A percentile compares a stretch with the other conserved stretches of the same genome.
Conservation (phyloP, 1,140 invertebrate species). For the Sitophilus oryzae region DNA sequence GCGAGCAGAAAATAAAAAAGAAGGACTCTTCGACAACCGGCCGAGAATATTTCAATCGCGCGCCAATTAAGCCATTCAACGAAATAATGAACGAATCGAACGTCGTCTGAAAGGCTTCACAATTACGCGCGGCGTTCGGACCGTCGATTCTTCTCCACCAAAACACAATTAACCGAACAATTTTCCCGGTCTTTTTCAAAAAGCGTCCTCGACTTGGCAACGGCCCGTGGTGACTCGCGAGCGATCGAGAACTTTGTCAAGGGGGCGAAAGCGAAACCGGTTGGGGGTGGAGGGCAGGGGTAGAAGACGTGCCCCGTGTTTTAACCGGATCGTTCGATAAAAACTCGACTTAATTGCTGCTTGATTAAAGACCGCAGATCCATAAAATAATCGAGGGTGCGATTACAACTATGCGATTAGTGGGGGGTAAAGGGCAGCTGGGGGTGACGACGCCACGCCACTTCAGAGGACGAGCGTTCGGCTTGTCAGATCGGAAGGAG, state of each 20-base stretch:
- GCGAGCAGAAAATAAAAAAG: no score
- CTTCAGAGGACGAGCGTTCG: conserved; percentile 31
- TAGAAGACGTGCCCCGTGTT: conserved; percentile 22
- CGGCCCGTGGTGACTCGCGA: conserved; percentile 11
- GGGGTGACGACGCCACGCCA: conserved; percentile 6
- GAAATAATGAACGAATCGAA: conserved; percentile 18
- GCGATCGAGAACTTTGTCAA: neutral
- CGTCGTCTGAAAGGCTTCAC: neutral
- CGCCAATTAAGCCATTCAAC: conserved; percentile 2
- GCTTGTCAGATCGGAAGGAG: conserved; percentile 26
- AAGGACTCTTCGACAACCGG: no score
- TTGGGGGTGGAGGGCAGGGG: conserved; percentile 7
- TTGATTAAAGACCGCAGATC: conserved; percentile 31
- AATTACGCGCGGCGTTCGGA: conserved; percentile 7
- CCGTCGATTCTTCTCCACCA: conserved; percentile 11
- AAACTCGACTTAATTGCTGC: conserved; percentile 31
- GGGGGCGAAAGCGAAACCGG: neutral
- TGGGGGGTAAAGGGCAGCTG: conserved; percentile 15
- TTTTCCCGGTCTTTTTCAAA: conserved; percentile 24
- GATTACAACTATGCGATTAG: conserved; percentile 27
- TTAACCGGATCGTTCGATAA: conserved; percentile 32
- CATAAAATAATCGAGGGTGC: conserved; percentile 22
- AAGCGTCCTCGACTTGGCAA: conserved; percentile 14
- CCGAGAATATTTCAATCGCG: neutral
- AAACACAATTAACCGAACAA: conserved; percentile 23